Evolutionary conservation across 2,113 vertebrate genomes (phyloP).

Genomic region (Saguinus imperator): DNA sequence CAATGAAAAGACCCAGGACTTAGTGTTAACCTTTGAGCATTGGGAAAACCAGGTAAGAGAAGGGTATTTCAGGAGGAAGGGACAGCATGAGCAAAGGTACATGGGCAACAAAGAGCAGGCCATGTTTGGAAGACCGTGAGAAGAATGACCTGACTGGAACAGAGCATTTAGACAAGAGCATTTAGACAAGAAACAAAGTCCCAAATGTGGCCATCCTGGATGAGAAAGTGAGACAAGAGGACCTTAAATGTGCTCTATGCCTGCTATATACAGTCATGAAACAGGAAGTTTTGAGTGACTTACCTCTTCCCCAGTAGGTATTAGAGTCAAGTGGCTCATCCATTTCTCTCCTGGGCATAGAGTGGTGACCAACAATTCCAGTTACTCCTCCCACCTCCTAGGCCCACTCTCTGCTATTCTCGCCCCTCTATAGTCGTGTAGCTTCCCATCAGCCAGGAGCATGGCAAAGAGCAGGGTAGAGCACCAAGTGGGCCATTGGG

Average conservation of each 20-base stretch:
- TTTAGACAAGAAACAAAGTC: not conserved
- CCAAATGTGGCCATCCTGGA: not conserved
- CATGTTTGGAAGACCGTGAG: not conserved
- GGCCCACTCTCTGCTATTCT: not conserved
- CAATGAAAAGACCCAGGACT: not conserved
- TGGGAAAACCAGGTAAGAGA: not conserved
- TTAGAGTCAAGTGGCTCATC: not conserved
- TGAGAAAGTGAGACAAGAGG: not conserved
- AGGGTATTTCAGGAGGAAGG: not conserved
- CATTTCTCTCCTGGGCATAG: not conserved
- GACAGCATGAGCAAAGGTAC: not conserved
- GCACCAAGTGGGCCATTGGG: too few species aligned
- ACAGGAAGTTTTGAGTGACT: not conserved
- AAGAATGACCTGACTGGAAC: not conserved
- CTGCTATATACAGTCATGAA: not conserved
- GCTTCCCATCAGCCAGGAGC: not conserved
- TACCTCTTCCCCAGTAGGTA: not conserved
- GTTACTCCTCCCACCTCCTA: not conserved
- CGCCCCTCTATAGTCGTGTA: not conserved
- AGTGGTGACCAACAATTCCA: not conserved
- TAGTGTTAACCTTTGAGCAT: not conserved
- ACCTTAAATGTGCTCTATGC: not conserved
- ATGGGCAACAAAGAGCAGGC: not conserved
- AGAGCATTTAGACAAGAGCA: not conserved
- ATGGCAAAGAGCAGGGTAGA: not conserved